These are phyloP conservation scores for Zygogramma bicolorata DNA, from an alignment of 2,888 invertebrate genomes.

Conservation along the genomic window DNA sequence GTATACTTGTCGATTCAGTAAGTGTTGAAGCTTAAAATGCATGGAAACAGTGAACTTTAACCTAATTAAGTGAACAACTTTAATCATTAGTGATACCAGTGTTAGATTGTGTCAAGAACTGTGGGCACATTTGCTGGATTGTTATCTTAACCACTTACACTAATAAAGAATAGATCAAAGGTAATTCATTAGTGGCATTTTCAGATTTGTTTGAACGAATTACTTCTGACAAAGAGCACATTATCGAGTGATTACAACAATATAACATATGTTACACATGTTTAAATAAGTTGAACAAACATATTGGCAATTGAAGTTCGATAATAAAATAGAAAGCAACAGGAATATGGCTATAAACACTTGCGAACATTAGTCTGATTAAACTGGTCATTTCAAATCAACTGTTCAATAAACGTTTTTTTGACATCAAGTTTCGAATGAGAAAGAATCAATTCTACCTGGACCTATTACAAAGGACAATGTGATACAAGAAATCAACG, in stretches of 20 bases:
- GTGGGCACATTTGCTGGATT: not conserved
- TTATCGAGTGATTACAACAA: conserved; percentile 1
- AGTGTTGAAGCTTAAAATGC: conserved; percentile 16
- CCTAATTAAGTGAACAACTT: not conserved
- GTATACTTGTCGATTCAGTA: conserved; percentile 14
- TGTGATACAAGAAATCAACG: not conserved
- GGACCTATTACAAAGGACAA: not conserved
- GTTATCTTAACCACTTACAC: not conserved
- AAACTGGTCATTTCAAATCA: too few relatives aligned
- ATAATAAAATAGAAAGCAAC: not conserved
- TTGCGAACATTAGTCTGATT: too few relatives aligned
- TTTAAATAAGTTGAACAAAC: not conserved
- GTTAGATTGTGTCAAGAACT: not conserved
- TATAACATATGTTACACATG: not conserved
- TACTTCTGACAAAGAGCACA: not conserved
- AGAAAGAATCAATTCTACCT: too few relatives aligned
- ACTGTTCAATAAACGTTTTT: too few relatives aligned
- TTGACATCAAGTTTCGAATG: too few relatives aligned
- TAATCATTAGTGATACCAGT: not conserved
- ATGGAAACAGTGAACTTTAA: conserved; percentile 21
- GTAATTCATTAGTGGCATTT: conserved; percentile 1
- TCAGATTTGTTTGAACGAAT: conserved; percentile 17
- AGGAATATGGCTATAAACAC: too few relatives aligned
- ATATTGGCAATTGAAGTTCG: not conserved
- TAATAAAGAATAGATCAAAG: conserved; percentile 6